These are phyloP conservation scores for Microctenopoma lineatum DNA, from an alignment of 2,797 vertebrate genomes.

Conservation along the genomic window DNA sequence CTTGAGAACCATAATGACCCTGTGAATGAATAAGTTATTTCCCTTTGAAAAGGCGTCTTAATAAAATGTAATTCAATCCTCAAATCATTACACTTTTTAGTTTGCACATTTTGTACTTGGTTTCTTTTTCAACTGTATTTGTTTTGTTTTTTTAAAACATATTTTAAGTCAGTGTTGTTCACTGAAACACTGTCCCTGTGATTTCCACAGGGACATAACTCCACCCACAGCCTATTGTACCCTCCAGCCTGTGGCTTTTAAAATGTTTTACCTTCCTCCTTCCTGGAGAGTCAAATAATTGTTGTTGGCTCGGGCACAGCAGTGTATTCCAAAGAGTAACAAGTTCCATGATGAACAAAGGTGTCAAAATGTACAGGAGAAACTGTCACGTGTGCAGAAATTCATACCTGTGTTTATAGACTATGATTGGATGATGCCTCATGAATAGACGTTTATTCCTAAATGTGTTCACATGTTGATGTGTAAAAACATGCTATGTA, in stretches of 20 bases:
- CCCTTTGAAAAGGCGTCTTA: not conserved
- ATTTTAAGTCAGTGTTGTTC: not conserved
- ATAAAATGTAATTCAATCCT: not conserved
- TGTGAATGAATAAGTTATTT: not conserved
- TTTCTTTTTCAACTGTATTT: slow-evolving; percentile 8
- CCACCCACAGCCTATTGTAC: not conserved
- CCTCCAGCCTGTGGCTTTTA: not conserved
- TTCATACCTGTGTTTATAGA: not conserved
- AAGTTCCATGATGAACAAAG: slow-evolving; percentile 5
- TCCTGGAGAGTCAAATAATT: not conserved
- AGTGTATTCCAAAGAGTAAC: not conserved
- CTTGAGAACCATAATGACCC: no score
- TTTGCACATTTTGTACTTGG: not conserved
- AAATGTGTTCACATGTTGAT: not conserved
- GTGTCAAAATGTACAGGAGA: slow-evolving; percentile 14
- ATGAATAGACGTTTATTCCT: not conserved
- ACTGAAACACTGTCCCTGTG: not conserved
- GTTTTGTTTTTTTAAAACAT: slow-evolving; percentile 3
- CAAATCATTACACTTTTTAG: slow-evolving; percentile 11
- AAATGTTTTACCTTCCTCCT: slow-evolving; percentile 22
- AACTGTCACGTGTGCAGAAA: not conserved
- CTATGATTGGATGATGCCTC: not conserved
- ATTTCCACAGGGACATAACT: slow-evolving; percentile 8
- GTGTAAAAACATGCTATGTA: not conserved
- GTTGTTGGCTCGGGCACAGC: not conserved